Base-by-base conservation (phyloP, 2,113 vertebrate species). In the Muscicapa adusta region DNA sequence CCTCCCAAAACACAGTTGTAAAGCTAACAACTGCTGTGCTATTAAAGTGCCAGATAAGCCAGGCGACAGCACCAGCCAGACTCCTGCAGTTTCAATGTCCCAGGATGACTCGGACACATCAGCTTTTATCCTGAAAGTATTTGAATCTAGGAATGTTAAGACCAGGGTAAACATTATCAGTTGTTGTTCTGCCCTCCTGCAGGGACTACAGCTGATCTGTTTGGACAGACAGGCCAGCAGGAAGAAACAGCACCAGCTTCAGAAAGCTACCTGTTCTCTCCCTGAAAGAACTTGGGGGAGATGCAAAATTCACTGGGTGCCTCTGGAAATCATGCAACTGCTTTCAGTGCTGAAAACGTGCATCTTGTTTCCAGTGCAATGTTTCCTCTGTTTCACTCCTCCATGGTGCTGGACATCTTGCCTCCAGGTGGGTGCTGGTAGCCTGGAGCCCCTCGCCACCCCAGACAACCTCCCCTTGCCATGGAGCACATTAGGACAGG, bases 11-110 rank as follows among this genome's bases (percentile, higher is more conserved):
- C 25, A 12, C 0, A 0, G 47, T 0, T 74, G 88, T 92, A 91
- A 94, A 93, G 68, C 72, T 94, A 90, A 87, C 56, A 74, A 73
- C 83, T 54, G 23, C 23, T 85, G 42, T 0, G 1, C 75, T 91
- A 36, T 56, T 85, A 25, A 95, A 79, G 63, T 29, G 53, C 57
- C 83, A 88, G 85, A 93, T 93, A 94, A 95, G 76, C 38, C 68
- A 66, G 53, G 68, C 16, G 0, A 77, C 50, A 63, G 62, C 33
- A 3, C 47, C 71, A 54, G 62, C 5, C 4, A 88, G 90, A 36
- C 48, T 82, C 71, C 79, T 8, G 63, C 15, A 83, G 40, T 62
- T 68, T 83, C 74, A 61, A 1, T 29, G 4, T 53, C 53, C 63
- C 42, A 43, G 29, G 81, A 85, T 79, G 88, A 6, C 58, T 74